These are phyloP conservation scores for Piaya cayana DNA, from an alignment of 2,113 vertebrate genomes.

Conservation along the genomic window DNA sequence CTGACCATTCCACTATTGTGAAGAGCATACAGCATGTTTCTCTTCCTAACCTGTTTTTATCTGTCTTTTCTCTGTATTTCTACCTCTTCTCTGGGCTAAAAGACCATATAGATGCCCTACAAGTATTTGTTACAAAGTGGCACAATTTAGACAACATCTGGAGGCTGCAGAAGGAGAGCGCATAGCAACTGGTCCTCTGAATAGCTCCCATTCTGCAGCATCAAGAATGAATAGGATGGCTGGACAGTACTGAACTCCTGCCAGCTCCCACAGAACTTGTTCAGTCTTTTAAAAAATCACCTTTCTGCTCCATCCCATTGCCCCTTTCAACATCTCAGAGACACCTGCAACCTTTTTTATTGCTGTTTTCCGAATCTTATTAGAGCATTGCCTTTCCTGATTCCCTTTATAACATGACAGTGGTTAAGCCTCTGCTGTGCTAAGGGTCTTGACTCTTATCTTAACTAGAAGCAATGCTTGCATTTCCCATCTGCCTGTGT, in stretches of 20 bases:
- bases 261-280: neutral
- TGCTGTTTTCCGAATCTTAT: neutral
- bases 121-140: neutral
- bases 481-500: neutral
- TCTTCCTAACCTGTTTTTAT: neutral
- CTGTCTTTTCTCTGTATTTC: neutral
- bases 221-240: neutral
- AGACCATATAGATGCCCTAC: neutral
- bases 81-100: neutral
- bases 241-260: neutral
- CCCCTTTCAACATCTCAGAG: neutral
- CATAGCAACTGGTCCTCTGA: neutral
- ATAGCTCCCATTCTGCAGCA: neutral
- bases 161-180: neutral
- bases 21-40: neutral
- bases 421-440: neutral
- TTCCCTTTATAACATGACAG: neutral
- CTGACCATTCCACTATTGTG: rapidly evolving
- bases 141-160: neutral
- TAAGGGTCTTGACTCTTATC: neutral
- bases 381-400: neutral
- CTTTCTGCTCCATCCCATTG: neutral
- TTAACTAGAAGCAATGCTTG: neutral
- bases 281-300: neutral
- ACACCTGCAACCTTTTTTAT: neutral